phyloP scores from a whole-genome alignment of 2,888 invertebrate genomes.

The Platynereis dumerilii region DNA sequence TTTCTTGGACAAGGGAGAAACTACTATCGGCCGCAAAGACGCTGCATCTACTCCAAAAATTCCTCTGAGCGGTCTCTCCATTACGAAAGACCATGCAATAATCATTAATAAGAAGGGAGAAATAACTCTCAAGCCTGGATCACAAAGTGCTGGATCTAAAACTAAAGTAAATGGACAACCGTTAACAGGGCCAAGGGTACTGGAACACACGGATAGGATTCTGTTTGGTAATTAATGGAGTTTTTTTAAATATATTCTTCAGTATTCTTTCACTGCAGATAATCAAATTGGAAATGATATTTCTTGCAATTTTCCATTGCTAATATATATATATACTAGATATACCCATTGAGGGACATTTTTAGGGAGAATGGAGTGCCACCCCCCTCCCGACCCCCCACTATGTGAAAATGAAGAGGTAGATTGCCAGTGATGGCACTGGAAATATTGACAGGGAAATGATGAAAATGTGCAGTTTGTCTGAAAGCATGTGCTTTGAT shows the following conservation, averaged over 20 bases:
- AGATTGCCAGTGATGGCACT: too few relatives aligned
- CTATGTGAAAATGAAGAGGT: too few relatives aligned
- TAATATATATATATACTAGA: too few relatives aligned
- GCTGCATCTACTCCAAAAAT: constrained; percentile 53
- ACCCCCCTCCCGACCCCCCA: too few relatives aligned
- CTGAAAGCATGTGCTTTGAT: too few relatives aligned
- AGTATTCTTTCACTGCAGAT: constrained; percentile 8
- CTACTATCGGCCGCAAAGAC: constrained; percentile 59
- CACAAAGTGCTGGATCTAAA: constrained; percentile 48
- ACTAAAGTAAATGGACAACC: constrained; percentile 63
- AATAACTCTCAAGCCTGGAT: constrained; percentile 52
- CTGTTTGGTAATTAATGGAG: constrained; percentile 56
- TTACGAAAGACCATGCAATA: constrained; percentile 58
- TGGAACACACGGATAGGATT: constrained; percentile 60
- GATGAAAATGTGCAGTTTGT: too few relatives aligned
- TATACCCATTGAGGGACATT: too few relatives aligned
- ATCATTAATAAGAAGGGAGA: constrained; percentile 43
- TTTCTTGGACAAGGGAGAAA: constrained; percentile 50
- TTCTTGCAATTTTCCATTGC: too few relatives aligned
- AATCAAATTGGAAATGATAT: neutral
- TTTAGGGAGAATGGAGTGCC: too few relatives aligned
- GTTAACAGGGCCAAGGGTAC: constrained; percentile 50
- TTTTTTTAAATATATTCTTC: neutral
- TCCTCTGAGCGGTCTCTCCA: constrained; percentile 59
- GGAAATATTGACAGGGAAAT: too few relatives aligned